A percentile compares a stretch with the other conserved stretches of the same genome.
Conservation (phyloP, 2,113 vertebrate species). For the Ia io region DNA sequence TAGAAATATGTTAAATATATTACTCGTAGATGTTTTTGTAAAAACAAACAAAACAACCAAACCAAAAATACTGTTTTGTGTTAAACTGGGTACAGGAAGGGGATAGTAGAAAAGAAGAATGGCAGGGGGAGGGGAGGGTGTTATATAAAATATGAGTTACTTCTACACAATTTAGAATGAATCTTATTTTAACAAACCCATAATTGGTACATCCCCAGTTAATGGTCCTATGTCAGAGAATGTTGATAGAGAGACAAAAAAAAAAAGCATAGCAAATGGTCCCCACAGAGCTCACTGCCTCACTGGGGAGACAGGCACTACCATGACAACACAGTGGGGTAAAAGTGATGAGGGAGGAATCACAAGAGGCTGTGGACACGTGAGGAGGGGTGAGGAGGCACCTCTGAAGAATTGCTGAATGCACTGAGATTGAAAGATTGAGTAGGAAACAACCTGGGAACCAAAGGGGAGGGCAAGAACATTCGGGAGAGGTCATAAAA, state of each 20-base stretch:
- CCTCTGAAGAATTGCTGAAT: neutral
- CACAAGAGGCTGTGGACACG: neutral
- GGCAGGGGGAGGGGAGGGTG: no score
- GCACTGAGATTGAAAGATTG: neutral
- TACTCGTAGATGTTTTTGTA: neutral
- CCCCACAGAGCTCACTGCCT: neutral
- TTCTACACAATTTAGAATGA: neutral
- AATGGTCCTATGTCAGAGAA: neutral
- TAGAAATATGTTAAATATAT: neutral
- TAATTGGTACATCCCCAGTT: neutral
- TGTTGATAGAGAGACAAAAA: neutral
- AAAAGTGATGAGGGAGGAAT: fast-evolving
- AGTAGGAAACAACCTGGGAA: neutral
- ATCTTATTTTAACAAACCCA: neutral
- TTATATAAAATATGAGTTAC: neutral
- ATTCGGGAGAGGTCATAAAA: neutral
- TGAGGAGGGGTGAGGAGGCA: neutral
- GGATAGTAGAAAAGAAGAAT: neutral
- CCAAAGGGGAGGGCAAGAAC: neutral
- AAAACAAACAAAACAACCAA: neutral
- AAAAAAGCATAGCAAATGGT: neutral
- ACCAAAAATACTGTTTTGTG: neutral
- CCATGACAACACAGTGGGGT: fast-evolving
- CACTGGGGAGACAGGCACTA: fast-evolving
- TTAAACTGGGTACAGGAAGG: neutral